A percentile compares a stretch with the other conserved stretches of the same genome.
Evolutionary conservation across 1,140 invertebrate species (phyloP).

Genomic region (Papilio machaon): DNA sequence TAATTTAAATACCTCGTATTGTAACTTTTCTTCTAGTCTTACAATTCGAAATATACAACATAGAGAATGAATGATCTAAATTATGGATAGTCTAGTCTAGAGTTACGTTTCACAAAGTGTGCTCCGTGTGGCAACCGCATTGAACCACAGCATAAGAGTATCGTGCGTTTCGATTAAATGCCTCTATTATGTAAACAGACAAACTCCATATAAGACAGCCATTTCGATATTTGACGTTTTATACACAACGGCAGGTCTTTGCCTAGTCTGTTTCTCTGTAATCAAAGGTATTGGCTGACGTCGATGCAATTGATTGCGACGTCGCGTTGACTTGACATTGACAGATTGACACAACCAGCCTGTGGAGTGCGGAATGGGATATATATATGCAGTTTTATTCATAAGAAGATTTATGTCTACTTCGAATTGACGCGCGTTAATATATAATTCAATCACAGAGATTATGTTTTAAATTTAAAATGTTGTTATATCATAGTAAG

Average conservation of each 20-base stretch:
- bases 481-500: constrained; percentile 51
- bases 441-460: constrained; percentile 51
- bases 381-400: constrained; percentile 36
- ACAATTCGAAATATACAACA: too few species aligned
- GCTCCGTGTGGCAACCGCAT: too few species aligned
- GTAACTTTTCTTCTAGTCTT: too few species aligned
- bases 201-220: too few species aligned
- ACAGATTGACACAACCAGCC: neutral
- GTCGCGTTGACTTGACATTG: constrained; percentile 53
- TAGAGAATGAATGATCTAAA: too few species aligned
- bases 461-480: constrained; percentile 64
- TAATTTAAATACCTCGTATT: too few species aligned
- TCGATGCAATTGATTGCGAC: constrained; percentile 45
- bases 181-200: too few species aligned
- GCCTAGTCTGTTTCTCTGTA: neutral
- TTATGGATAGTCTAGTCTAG: too few species aligned
- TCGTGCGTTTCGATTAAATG: too few species aligned
- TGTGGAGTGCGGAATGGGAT: constrained; percentile 7
- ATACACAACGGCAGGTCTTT: neutral
- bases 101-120: too few species aligned
- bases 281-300: constrained; percentile 58
- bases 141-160: too few species aligned
- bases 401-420: neutral
- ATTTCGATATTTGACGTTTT: too few species aligned
- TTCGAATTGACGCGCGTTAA: constrained; percentile 36